Percentiles rank a stretch among this genome's conserved stretches.
These are phyloP conservation scores for Orthosia cruda DNA, from an alignment of 2,888 invertebrate species.

Conservation along the genomic window DNA sequence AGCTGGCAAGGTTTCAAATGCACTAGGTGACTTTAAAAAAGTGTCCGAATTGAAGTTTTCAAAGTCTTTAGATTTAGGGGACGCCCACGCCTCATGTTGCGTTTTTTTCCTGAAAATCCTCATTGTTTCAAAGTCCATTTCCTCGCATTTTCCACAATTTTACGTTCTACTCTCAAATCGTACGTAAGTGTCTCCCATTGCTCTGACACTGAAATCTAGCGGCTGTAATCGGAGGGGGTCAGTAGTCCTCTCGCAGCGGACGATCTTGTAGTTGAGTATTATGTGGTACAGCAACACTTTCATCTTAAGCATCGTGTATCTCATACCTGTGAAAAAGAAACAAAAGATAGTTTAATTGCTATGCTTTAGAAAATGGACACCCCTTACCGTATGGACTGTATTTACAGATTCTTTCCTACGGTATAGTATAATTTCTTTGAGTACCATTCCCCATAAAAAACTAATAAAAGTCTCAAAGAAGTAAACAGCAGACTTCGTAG, in stretches of 20 bases:
- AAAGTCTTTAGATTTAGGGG: too few relatives aligned
- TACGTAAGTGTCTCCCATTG: slow-evolving; percentile 76
- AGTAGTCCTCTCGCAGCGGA: slow-evolving; percentile 78
- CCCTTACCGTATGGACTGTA: too few relatives aligned
- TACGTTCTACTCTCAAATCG: slow-evolving; percentile 58
- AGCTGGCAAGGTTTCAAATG: too few relatives aligned
- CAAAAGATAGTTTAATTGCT: not conserved
- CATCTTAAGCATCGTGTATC: slow-evolving; percentile 83
- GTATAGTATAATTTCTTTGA: too few relatives aligned
- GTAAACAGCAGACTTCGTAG: too few relatives aligned
- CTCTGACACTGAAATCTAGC: slow-evolving; percentile 70
- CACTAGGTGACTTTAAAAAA: too few relatives aligned
- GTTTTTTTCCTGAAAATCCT: too few relatives aligned
- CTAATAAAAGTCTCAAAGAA: too few relatives aligned
- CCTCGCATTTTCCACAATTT: not conserved
- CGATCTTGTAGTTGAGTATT: slow-evolving; percentile 77
- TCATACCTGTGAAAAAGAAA: slow-evolving; percentile 71
- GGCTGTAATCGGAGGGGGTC: slow-evolving; percentile 76
- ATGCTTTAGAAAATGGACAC: not conserved
- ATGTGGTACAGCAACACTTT: slow-evolving; percentile 79
- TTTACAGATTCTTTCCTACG: too few relatives aligned
- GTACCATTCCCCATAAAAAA: too few relatives aligned
- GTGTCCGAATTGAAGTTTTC: too few relatives aligned
- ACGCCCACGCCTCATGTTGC: too few relatives aligned
- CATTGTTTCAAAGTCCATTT: not conserved